Base-by-base conservation (phyloP, 2,797 vertebrate species). In the Cuculus canorus region DNA sequence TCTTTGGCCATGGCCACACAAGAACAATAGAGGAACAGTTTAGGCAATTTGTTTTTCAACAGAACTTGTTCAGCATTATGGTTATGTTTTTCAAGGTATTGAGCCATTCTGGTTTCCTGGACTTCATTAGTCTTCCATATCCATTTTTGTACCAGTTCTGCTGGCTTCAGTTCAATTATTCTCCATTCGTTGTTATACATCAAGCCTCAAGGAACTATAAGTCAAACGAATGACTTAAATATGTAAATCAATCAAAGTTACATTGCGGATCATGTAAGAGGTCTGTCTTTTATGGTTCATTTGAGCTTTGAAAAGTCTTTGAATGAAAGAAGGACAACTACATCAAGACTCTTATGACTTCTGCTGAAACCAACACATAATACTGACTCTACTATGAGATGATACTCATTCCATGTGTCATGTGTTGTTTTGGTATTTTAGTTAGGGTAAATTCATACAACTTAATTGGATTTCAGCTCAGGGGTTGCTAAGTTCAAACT, bases 401-500 rank as follows among this genome's bases (percentile, higher is more conserved):
- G 8, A 33, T 14, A 33, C 9, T 21, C 4, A 21, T 5, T 1
- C 1, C 2, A 17, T 28, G 43, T 23, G 19, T 10, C 39, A 66
- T 8, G 4, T 7, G 24, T 4, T 41, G 23, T 28, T 47, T 45
- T 13, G 17, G 4, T 65, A 17, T 10, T 47, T 75, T 7, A 71
- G 19, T 10, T n/a, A 30, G 27, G 25, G 15, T 32, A 71, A 82
- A 47, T 23, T 47, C 33, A 35, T 12, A 11, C 39, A 70, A 7
- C 16, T 53, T 82, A 53, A 56, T 21, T 50, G 9, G 16, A 19
- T 85, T 72, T 18, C 11, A 56, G 10, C 10, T 73, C 37, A 69
- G n/a, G 4, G 5, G 11, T 39, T 72, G 37, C 1, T 7, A 70
- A 35, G 0, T 43, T 70, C 39, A 70, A 70, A 70, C 33, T n/a